A percentile compares a stretch with the other conserved stretches of the same genome.
These are phyloP conservation scores for Eretmocerus hayati DNA, from an alignment of 2,888 invertebrate species.

Conservation along the genomic window DNA sequence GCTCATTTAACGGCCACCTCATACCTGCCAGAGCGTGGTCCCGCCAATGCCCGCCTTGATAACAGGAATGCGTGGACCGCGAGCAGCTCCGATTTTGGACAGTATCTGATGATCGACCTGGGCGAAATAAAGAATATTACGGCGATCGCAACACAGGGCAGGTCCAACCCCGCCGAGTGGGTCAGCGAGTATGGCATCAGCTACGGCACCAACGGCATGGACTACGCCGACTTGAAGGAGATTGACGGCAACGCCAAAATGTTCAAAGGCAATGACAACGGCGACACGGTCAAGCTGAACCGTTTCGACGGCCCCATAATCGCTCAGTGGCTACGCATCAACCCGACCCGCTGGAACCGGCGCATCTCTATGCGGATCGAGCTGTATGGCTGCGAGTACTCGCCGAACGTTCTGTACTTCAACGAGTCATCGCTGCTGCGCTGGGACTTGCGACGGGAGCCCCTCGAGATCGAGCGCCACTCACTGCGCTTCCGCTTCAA, in stretches of 20 bases:
- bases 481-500: slow-evolving; percentile 85
- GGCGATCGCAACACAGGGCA: slow-evolving; percentile 81
- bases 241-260: slow-evolving; percentile 86
- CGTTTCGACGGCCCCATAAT: slow-evolving; percentile 92
- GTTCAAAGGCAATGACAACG: slow-evolving; percentile 91
- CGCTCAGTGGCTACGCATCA: slow-evolving; percentile 87
- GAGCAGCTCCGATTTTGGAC: slow-evolving; percentile 83
- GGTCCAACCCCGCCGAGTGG: slow-evolving; percentile 83
- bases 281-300: slow-evolving; percentile 75
- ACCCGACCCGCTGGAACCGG: slow-evolving; percentile 94
- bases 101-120: slow-evolving; percentile 85
- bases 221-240: slow-evolving; percentile 85
- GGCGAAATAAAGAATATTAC: slow-evolving; percentile 83
- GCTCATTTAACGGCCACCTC: slow-evolving; percentile 75
- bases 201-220: slow-evolving; percentile 85
- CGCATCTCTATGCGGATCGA: slow-evolving; percentile 91
- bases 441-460: slow-evolving; percentile 72
- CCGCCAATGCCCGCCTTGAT: slow-evolving; percentile 61
- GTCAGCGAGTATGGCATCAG: slow-evolving; percentile 90
- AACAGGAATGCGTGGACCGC: slow-evolving; percentile 82
- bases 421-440: slow-evolving; percentile 76
- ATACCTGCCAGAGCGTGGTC: slow-evolving; percentile 70
- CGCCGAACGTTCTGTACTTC: slow-evolving; percentile 76
- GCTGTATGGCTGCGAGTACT: slow-evolving; percentile 93
- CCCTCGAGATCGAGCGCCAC: slow-evolving; percentile 78